Base-by-base conservation (phyloP, 2,113 vertebrate species). In the Apteryx mantelli region DNA sequence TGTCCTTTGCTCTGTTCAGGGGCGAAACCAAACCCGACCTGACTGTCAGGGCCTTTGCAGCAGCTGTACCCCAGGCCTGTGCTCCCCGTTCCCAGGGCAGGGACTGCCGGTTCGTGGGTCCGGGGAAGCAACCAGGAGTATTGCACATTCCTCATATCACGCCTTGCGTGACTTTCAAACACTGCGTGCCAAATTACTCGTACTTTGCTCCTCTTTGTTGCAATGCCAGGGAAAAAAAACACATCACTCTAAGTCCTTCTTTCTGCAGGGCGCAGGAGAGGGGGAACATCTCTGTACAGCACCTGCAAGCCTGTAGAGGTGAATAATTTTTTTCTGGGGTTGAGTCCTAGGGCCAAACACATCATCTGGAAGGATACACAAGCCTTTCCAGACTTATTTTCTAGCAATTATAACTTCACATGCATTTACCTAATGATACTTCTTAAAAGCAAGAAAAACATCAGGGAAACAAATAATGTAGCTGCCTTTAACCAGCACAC, bases 321-420 rank as follows among this genome's bases (percentile, higher is more conserved):
- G 30, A 38, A 42, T 22, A 74, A 34, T 17, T 13, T 85, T 76
- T 48, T 82, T 18, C 78, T 89, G 36, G 52, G 16, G 17, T 75
- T 58, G 52, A 88, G 19, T 79, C 65, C 48, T n/a, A 42, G 50
- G 77, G 91, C 61, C 89, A 85, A 87, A 79, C 48, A 69, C n/a
- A 66, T 69, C 61, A 70, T 53, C 55, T 71, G 75, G 55, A 84
- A 91, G 34, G 61, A 86, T 20, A 38, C 8, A 58, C 52, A 86
- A 16, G 1, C 24, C 78, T 93, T 91, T 86, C 69, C 22, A 66
- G 20, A 22, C 38, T 56, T 34, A 63, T 86, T 91, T 95, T 63
- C 66, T 82, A 86, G 56, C 70, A 94, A 66, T 91, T 93, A 79
- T 63, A 76, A 81, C 89, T 94, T 92, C 89, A 85, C 85, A 91